Base-by-base conservation (phyloP, 2,113 vertebrate species). In the Apus apus region DNA sequence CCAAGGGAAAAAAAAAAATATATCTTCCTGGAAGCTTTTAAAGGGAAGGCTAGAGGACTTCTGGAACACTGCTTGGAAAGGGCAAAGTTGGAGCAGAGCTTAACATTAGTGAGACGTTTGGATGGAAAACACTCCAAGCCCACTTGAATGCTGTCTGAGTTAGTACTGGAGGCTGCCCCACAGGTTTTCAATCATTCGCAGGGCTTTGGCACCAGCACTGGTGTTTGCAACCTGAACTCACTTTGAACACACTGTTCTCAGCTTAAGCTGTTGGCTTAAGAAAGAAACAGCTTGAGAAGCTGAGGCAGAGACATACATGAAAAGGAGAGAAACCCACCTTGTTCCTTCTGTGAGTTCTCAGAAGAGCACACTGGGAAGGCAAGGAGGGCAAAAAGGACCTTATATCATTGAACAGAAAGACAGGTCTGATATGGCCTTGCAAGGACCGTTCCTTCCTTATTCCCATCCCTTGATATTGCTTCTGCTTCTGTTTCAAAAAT, bases 191-290 rank as follows among this genome's bases (percentile, higher is more conserved):
- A 75, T 92, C 88, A 93, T 81, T 75, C 12, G 1, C 64, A 61
- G 67, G 48, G 43, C 26, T 86, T 82, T 93, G 93, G 87, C 85
- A 85, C 57, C 5, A 3, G 68, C 45, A 77, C 6, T 7, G 0
- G 43, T 16, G 57, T 43, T 78, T 71, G 53, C 88, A 94, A 68
- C 68, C 83, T 78, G 85, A 89, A 92, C 38, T 86, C 61, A 7
- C 83, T 80, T 71, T 68, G 90, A 88, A 94, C 88, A 92, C 65
- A 32, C 43, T 53, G 90, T 93, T 93, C 92, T 71, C 75, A 54
- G 72, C 61, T 6, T 51, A 46, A 73, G 38, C 34, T 92, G 10
- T 6, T 51, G 79, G 79, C 53, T 86, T 67, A 45, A 71, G 82
- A 76, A 85, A 87, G 38, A 80, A 57, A 57, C 29, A 62, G 30